A percentile compares a stretch with the other conserved stretches of the same genome.
Conservation (phyloP, 1,140 invertebrate genomes). For the Pemphigus obesinymphae region DNA sequence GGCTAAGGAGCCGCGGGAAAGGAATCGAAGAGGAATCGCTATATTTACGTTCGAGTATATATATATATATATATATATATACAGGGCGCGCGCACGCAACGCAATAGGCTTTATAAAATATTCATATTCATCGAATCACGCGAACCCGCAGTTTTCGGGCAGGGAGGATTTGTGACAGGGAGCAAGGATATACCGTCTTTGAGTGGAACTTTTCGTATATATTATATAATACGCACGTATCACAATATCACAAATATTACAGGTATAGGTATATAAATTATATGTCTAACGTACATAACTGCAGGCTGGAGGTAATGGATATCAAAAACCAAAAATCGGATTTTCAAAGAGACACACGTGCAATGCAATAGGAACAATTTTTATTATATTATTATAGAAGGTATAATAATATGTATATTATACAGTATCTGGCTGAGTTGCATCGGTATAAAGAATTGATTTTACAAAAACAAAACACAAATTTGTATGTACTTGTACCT, state of each 20-base stretch:
- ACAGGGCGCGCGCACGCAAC: not conserved
- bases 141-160: not conserved
- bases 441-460: too few species aligned
- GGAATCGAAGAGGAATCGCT: not conserved
- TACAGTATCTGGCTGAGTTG: too few species aligned
- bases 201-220: not conserved
- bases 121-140: conserved; percentile 19
- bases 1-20: not conserved
- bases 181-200: not conserved
- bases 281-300: too few species aligned
- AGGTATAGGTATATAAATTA: not conserved
- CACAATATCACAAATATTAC: not conserved
- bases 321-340: too few species aligned
- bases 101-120: not conserved
- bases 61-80: not conserved
- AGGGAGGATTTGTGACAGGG: not conserved
- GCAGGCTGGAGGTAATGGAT: too few species aligned
- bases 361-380: too few species aligned
- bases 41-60: not conserved
- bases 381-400: too few species aligned
- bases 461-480: too few species aligned
- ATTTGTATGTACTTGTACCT: too few species aligned
- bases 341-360: too few species aligned
- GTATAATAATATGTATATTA: too few species aligned
- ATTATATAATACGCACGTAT: not conserved